Evolutionary conservation across 2,113 vertebrate species (phyloP), one percentile per base, ranked within the genome.

Genomic region (Empidonax traillii): DNA sequence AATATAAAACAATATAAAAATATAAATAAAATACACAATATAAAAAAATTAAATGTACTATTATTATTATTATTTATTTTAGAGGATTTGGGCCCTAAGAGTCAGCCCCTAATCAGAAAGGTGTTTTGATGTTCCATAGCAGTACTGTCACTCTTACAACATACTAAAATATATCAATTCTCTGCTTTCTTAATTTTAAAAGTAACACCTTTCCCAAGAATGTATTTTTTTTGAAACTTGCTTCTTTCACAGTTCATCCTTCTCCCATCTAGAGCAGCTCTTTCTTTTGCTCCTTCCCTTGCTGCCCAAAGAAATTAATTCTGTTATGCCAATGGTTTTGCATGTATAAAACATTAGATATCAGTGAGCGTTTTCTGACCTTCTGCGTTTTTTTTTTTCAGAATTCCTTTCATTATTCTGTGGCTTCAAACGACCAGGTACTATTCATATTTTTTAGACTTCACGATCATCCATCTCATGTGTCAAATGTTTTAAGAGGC

Each of bases 271-370:
- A 77, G 14, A 71, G 14, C 12, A 76, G 28, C 9, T 88, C 27
- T 51, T 86, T 66, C 69, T 43, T 92, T 88, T 90, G 25, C 37
- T 85, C 49, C 47, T 88, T 94, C 44, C 72, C 39, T 90, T 90
- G 33, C 43, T 88, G 65, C 76, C 53, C 61, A 84, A 77, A 84
- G 10, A 86, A 84, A 94, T 93, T 66, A 88, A 77, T 88, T 93
- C 37, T 55, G 46, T 47, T 88, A 69, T 37, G 43, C n/a, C 63
- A 23, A 31, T 76, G 39, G 43, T 73, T 94, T 90, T 85, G 51
- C 68, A 92, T 84, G 61, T 89, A 77, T 80, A 92, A 96, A 92
- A 80, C 56, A 87, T 77, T 80, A 92, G 55, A 71, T 51, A 89
- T 51, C 73, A 71, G 19, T 14, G 31, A 83, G 30, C 16, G 19